Evolutionary conservation across 2,113 vertebrate species (phyloP).

Genomic region (Lepidothrix coronata): DNA sequence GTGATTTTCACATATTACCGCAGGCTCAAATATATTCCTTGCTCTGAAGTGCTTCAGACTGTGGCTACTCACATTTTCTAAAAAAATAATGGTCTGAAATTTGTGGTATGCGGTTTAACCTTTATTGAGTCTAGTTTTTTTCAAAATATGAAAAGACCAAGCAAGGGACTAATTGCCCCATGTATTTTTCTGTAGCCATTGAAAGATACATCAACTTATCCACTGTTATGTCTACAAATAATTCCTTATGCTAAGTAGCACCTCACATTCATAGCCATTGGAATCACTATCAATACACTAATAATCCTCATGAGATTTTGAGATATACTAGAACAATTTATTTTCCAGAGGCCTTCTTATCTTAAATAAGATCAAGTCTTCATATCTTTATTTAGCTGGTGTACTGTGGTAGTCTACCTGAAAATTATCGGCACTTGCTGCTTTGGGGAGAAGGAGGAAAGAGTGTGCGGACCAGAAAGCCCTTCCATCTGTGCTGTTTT

Average conservation of each 20-base stretch:
- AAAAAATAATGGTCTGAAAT: background rate
- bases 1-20: background rate
- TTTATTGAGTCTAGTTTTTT: background rate
- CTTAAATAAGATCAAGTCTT: slow-evolving; percentile 66
- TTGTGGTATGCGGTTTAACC: background rate
- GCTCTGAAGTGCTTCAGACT: background rate
- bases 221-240: background rate
- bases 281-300: slow-evolving; percentile 10
- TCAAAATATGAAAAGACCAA: background rate
- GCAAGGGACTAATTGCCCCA: background rate
- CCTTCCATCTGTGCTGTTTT: background rate
- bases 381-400: slow-evolving; percentile 19
- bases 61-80: background rate
- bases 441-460: background rate
- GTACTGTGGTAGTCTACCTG: background rate
- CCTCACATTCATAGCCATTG: background rate
- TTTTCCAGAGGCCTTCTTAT: slow-evolving; percentile 49
- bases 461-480: background rate
- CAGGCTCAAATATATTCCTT: background rate
- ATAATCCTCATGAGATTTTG: slow-evolving; percentile 40
- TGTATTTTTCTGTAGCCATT: background rate
- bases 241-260: slow-evolving; percentile 42
- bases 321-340: slow-evolving; percentile 15
- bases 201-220: background rate
- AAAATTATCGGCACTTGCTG: background rate